Base-by-base conservation (phyloP, 2,888 invertebrate genomes). In the Strigamia maritima region DNA sequence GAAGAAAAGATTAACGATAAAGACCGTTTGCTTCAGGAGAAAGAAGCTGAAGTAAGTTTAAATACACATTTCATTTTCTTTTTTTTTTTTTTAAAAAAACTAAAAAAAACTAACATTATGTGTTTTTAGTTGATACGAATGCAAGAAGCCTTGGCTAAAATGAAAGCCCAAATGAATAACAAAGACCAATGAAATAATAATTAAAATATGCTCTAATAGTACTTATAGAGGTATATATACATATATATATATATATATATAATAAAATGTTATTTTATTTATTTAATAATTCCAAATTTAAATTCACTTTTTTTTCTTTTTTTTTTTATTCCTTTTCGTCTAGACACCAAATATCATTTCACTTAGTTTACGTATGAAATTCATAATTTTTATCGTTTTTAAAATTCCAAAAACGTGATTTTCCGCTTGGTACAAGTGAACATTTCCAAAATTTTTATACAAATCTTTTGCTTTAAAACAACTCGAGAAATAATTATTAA, bases 91-190 rank as follows among this genome's bases (percentile, higher is more conserved):
- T 65, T 35, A 26, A 26, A 4, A 26, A 79, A 70, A 22, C 12
- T 78, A 10, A 77, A 54, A 38, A 8, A 44, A 79, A 80, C 16
- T 83, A 86, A 35, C 28, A n/a, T 22, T 49, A 12, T 49, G 6
- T 80, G 54, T 44, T 79, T 28, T 31, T 38, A 81, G 87, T 87
- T 98, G 82, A 91, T 93, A 79, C 91, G 94, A 82, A 97, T 98
- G 97, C 95, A 97, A 85, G 97, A 97, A 86, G 94, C 96, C 92
- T 86, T 98, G 84, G 93, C 93, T 44, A 94, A 94, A 84, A 97
- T 98, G 96, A 95, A 98, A 87, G 94, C 96, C 0, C 95, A 97
- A 88, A 95, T 97, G 83, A 80, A 79, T 31, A 75, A 75, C 75
- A 75, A 38, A 35, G 38, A 75, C 75, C 75, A 38, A 35, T 16